Conservation (phyloP, 2,113 vertebrate species). For the Gavia stellata region DNA sequence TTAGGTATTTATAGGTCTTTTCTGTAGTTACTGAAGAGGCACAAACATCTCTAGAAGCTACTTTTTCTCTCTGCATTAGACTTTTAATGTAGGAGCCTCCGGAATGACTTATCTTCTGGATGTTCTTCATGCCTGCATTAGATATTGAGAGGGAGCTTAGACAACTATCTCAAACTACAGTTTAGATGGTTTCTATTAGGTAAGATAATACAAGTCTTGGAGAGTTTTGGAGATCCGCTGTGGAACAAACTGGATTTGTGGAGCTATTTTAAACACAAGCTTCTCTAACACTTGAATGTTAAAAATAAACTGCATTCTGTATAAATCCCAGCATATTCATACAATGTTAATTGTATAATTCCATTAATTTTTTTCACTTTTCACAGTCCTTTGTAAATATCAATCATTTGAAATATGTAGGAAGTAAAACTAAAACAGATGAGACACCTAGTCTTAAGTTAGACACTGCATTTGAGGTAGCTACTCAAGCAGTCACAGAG, state of each 20-base stretch:
- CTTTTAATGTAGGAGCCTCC: background rate
- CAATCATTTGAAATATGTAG: rapidly evolving
- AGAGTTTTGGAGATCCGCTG: background rate
- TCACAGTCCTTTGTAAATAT: background rate
- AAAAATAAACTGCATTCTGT: background rate
- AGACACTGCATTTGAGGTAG: background rate
- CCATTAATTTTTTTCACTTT: background rate
- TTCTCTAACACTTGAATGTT: background rate
- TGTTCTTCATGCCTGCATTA: background rate
- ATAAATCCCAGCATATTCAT: background rate
- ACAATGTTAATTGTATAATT: background rate
- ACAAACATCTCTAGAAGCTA: background rate
- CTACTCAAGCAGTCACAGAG: background rate
- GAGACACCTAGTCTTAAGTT: background rate
- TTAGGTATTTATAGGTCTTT: background rate
- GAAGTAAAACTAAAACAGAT: background rate
- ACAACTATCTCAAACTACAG: background rate
- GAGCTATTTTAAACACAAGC: background rate
- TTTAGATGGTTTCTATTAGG: background rate
- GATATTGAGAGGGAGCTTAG: background rate
- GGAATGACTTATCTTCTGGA: background rate
- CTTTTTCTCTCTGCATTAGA: background rate
- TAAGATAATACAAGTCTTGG: background rate
- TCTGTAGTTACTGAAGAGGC: background rate
- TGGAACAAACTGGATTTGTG: background rate